Evolutionary conservation across 1,140 invertebrate genomes (phyloP), one percentile per base, ranked within the genome.

Genomic region (Brevipalpus yothersi): DNA sequence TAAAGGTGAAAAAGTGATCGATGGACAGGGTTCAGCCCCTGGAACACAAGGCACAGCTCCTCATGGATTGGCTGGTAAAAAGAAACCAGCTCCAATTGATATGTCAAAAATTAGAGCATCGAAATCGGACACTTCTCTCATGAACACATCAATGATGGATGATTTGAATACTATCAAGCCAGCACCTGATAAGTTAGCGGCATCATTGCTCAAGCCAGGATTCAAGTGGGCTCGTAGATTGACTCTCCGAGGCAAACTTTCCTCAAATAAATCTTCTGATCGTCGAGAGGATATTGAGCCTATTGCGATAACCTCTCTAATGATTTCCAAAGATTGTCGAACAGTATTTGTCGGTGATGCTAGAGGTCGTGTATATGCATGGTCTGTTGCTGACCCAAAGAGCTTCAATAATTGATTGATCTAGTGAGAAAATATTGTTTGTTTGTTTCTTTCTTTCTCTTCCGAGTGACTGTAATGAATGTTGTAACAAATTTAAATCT

Each of bases 251-350:
- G 91, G 88, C 67, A 94, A 96, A 75, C 74, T 99, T 61, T 97
- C 92, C 15, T 96, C 97, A 90, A 93, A 98, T 70, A 98, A 93
- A 62, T 92, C 93, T 40, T 98, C 89, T 70, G 90, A 95, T 74
- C 76, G 92, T 21, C 86, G 89, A 68, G 92, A 97, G 72, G 98
- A 98, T 76, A 80, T 83, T 0, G 88, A 92, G 71, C 93, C 93
- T 51, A 92, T 93, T 39, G 88, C 91, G 55, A 86, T 98, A 63
- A 96, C 92, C 23, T 82, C 89, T 51, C 75, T 96, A 19, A 84
- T 86, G 19, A 81, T 91, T 43, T 90, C 87, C 40, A 87, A 79
- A 69, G 86, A 88, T 73, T 87, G 92, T 66, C 79, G 84, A 65
- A 85, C 80, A 8, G 79, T 95, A 17, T 93, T 86, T 67, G 86